Conservation (phyloP, 1,140 invertebrate species). For the Homalodisca vitripennis region DNA sequence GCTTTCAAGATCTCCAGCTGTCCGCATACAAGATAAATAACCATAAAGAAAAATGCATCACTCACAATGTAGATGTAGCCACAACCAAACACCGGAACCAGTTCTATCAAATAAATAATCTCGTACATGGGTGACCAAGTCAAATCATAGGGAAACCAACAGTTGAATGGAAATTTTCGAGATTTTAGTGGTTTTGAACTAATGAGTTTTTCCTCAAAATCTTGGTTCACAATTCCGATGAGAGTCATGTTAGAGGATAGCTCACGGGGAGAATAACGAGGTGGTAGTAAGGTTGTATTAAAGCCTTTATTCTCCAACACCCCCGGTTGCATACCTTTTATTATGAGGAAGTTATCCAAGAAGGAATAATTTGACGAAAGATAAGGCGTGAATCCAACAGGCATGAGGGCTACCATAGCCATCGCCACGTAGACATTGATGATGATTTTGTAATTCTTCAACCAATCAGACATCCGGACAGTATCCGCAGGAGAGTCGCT, state of each 20-base stretch:
- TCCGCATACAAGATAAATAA: slow-evolving; percentile 26
- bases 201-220: too few species aligned
- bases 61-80: slow-evolving; percentile 1
- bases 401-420: neutral
- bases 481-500: neutral
- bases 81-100: neutral
- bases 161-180: slow-evolving; percentile 19
- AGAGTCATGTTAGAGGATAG: neutral
- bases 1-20: slow-evolving; percentile 23
- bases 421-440: neutral
- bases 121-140: slow-evolving; percentile 26
- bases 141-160: slow-evolving; percentile 28
- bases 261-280: neutral
- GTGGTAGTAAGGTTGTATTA: too few species aligned
- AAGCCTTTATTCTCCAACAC: too few species aligned
- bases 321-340: neutral
- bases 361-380: too few species aligned
- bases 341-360: too few species aligned
- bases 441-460: neutral
- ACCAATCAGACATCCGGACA: neutral
- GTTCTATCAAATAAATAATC: slow-evolving; percentile 19
- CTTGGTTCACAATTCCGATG: neutral
- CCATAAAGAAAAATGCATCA: slow-evolving; percentile 28
- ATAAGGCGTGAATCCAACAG: neutral
- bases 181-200: neutral